phyloP scores from a whole-genome alignment of 2,113 vertebrate species.

The Lophochroa leadbeateri region DNA sequence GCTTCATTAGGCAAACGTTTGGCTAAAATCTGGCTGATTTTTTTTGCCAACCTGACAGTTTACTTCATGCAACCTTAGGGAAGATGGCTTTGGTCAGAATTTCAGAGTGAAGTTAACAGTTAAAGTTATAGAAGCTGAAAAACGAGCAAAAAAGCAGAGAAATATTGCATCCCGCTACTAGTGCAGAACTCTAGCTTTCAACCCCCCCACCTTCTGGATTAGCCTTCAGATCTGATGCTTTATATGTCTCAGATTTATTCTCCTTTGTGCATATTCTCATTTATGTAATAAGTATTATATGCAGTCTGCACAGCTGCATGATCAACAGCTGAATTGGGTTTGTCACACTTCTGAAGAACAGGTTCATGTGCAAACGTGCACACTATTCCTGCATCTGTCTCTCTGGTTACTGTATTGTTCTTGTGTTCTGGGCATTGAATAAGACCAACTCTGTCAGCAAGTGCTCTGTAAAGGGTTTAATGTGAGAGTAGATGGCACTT shows the following conservation, averaged over 20 bases:
- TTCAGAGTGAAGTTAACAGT: background rate
- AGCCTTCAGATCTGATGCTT: background rate
- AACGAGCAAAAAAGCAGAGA: background rate
- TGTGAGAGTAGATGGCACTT: no score
- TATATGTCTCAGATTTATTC: background rate
- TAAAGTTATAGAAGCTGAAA: background rate
- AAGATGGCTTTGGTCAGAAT: background rate
- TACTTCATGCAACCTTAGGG: background rate
- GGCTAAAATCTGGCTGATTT: background rate
- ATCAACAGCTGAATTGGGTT: background rate
- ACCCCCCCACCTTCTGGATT: background rate
- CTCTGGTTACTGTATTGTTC: background rate
- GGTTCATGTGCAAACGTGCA: background rate
- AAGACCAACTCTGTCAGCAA: no score
- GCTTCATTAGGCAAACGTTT: background rate
- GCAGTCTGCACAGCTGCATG: background rate
- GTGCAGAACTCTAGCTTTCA: background rate
- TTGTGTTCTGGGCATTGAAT: background rate
- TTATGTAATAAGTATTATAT: background rate
- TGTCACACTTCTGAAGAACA: background rate
- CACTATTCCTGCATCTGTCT: background rate
- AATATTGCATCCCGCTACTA: background rate
- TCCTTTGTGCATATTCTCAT: background rate
- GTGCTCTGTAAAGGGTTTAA: no score
- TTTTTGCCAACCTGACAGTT: background rate